These are phyloP conservation scores for Macropodus opercularis DNA, from an alignment of 2,797 vertebrate genomes.

Conservation along the genomic window DNA sequence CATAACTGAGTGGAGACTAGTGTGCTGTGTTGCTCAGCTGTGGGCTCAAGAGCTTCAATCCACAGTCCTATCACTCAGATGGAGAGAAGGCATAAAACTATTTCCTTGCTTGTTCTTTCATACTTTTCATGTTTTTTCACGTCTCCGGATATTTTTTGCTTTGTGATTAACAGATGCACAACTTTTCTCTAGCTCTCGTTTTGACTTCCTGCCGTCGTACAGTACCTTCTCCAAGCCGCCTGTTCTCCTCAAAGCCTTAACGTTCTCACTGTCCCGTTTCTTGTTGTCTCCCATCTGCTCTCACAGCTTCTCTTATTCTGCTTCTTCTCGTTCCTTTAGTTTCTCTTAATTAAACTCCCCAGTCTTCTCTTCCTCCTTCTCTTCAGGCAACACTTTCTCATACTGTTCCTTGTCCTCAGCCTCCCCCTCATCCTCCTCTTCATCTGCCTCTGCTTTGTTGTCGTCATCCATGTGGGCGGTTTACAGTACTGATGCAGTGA, in stretches of 20 bases:
- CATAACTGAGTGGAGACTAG: slow-evolving; percentile 37
- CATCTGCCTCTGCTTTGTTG: slow-evolving; percentile 21
- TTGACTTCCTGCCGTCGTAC: not conserved
- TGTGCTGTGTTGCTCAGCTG: slow-evolving; percentile 29
- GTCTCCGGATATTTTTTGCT: slow-evolving; percentile 3
- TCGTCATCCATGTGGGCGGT: slow-evolving; percentile 33
- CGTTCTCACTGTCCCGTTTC: slow-evolving; percentile 8
- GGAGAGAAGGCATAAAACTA: slow-evolving; percentile 22
- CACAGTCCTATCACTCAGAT: not conserved
- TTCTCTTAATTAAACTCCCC: not conserved
- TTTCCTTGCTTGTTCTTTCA: slow-evolving; percentile 1
- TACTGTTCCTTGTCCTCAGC: slow-evolving; percentile 15
- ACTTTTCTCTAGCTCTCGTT: not conserved
- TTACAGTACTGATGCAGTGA: slow-evolving; percentile 29
- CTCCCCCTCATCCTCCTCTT: slow-evolving; percentile 12
- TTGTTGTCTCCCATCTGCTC: not conserved
- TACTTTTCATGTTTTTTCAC: not conserved
- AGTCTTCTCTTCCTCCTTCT: not conserved
- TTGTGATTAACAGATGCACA: slow-evolving; percentile 2
- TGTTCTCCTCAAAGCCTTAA: slow-evolving; percentile 6
- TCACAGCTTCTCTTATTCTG: not conserved
- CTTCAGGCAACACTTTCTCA: slow-evolving; percentile 7
- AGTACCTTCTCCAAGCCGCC: not conserved
- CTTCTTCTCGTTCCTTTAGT: not conserved
- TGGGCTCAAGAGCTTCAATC: slow-evolving; percentile 43